These are phyloP conservation scores for Antheraea mylitta DNA, from an alignment of 1,140 invertebrate genomes.

Conservation along the genomic window DNA sequence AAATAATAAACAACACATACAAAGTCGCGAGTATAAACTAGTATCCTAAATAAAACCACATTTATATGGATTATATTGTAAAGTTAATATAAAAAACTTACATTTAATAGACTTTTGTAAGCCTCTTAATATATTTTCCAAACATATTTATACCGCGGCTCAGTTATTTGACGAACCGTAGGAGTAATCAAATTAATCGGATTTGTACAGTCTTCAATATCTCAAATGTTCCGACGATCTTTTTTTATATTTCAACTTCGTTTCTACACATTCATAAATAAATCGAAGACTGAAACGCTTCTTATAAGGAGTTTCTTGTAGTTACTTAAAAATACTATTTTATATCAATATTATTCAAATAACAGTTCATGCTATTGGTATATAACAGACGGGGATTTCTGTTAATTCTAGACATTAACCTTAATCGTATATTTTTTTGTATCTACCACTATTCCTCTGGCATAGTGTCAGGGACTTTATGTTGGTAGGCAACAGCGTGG, in stretches of 20 bases:
- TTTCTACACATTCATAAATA: background rate
- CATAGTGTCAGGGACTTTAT: no score
- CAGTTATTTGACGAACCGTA: background rate
- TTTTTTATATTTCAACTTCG: background rate
- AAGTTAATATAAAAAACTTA: background rate
- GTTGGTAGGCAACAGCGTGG: no score
- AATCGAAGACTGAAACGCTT: background rate
- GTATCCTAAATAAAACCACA: no score
- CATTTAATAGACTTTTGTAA: background rate
- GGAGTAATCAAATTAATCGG: conserved; percentile 1
- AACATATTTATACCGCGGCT: background rate
- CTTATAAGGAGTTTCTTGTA: background rate
- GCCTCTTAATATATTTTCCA: background rate
- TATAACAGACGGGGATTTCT: no score
- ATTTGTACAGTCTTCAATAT: background rate
- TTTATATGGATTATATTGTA: background rate
- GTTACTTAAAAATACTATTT: background rate
- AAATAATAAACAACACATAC: no score
- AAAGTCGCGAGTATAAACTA: no score
- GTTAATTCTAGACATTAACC: no score
- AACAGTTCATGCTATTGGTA: no score
- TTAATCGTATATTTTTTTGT: no score
- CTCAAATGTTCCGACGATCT: background rate
- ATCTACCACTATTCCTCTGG: no score
- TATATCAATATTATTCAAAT: no score